Conservation (phyloP, 2,888 invertebrate genomes). For the Keiferia lycopersicella region DNA sequence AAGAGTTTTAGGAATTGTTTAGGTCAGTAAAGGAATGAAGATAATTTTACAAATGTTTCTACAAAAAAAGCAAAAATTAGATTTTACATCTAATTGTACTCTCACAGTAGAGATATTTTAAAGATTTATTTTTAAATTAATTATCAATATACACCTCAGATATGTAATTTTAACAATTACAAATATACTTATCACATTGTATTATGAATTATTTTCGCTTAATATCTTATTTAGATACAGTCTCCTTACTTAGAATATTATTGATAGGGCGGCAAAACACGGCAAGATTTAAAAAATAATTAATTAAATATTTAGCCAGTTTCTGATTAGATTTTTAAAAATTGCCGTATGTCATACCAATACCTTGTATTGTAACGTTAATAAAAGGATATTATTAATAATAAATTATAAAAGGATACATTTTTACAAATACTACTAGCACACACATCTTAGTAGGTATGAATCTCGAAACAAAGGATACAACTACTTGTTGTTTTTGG, state of each 20-base stretch:
- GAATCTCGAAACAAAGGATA: too few relatives aligned
- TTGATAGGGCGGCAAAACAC: constrained; percentile 13
- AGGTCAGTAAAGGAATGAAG: background rate
- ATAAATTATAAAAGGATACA: background rate
- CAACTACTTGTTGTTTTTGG: too few relatives aligned
- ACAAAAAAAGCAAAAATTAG: constrained; percentile 18
- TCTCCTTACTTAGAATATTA: constrained; percentile 24
- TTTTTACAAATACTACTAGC: constrained; percentile 13
- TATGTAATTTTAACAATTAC: constrained; percentile 48
- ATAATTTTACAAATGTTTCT: background rate
- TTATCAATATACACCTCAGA: constrained; percentile 39
- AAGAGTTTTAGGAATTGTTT: background rate
- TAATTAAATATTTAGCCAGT: background rate
- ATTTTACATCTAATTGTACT: constrained; percentile 39
- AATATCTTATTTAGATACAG: constrained; percentile 31
- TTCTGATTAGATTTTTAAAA: background rate
- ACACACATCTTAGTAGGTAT: constrained; percentile 1
- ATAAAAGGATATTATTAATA: background rate
- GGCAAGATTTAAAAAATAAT: background rate
- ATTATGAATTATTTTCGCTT: constrained; percentile 45
- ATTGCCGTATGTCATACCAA: background rate
- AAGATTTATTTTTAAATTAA: constrained; percentile 24
- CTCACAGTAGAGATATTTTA: constrained; percentile 38
- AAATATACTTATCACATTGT: constrained; percentile 53
- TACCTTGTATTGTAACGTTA: constrained; percentile 3